Conservation (phyloP, 2,888 invertebrate genomes). For the Cabera pusaria region DNA sequence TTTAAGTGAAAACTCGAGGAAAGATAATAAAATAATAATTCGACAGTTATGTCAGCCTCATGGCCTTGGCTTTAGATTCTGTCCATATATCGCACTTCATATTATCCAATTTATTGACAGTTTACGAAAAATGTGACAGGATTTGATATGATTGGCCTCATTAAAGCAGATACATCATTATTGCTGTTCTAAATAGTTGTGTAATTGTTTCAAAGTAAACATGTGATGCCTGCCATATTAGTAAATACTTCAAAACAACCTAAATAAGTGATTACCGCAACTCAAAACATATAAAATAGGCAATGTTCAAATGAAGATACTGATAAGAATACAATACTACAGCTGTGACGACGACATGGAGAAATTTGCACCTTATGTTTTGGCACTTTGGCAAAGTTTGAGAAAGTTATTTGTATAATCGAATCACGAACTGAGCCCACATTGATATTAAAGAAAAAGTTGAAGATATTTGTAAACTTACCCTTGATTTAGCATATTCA, state of each 20-base stretch:
- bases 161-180: constrained; percentile 1
- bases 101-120: constrained; percentile 29
- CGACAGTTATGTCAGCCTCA: no score
- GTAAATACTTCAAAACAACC: background rate
- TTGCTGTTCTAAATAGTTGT: constrained; percentile 8
- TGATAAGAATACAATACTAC: constrained; percentile 1
- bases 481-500: constrained; percentile 71
- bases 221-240: constrained; percentile 13
- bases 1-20: no score
- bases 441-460: constrained; percentile 3
- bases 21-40: no score
- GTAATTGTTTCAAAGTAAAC: constrained; percentile 10
- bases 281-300: no score
- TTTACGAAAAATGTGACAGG: constrained; percentile 29
- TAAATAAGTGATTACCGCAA: no score
- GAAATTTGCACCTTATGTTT: background rate
- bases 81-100: constrained; percentile 35
- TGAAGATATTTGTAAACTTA: constrained; percentile 57
- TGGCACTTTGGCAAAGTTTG: constrained; percentile 35
- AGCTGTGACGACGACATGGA: constrained; percentile 1
- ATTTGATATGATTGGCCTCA: constrained; percentile 14
- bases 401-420: constrained; percentile 61
- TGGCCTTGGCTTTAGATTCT: constrained; percentile 5
- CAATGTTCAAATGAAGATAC: background rate
- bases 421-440: constrained; percentile 34